A percentile compares a stretch with the other conserved stretches of the same genome.
phyloP scores from a whole-genome alignment of 1,140 invertebrate genomes.

The Dendrolimus punctatus region DNA sequence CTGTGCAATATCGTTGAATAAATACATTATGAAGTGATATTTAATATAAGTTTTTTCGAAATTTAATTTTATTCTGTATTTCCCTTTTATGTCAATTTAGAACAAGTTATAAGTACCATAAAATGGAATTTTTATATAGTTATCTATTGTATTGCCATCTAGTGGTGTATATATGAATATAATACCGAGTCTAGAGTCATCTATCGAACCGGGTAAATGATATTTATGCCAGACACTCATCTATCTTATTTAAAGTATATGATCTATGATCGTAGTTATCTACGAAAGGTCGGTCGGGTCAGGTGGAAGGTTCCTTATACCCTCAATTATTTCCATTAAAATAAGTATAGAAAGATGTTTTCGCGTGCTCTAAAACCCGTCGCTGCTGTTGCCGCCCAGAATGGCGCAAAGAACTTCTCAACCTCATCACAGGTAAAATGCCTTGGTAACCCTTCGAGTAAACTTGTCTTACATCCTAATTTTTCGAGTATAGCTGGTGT shows the following conservation, averaged over 20 bases:
- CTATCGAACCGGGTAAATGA: neutral
- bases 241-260: neutral
- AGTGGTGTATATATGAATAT: no score
- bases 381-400: conserved; percentile 51
- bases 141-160: no score
- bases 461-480: no score
- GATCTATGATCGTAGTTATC: conserved; percentile 48
- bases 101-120: no score
- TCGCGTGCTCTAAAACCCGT: conserved; percentile 69
- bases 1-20: no score
- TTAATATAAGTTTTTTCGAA: no score
- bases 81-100: no score
- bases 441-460: neutral
- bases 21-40: no score
- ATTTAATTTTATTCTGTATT: no score
- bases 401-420: conserved; percentile 70
- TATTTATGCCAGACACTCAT: neutral
- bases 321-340: conserved; percentile 24
- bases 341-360: conserved; percentile 62
- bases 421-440: conserved; percentile 69
- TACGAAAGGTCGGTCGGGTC: conserved; percentile 61
- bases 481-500: no score
- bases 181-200: neutral
- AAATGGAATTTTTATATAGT: no score
- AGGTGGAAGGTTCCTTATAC: conserved; percentile 24